phyloP scores from a whole-genome alignment of 2,888 invertebrate genomes.

The Sesia apiformis region DNA sequence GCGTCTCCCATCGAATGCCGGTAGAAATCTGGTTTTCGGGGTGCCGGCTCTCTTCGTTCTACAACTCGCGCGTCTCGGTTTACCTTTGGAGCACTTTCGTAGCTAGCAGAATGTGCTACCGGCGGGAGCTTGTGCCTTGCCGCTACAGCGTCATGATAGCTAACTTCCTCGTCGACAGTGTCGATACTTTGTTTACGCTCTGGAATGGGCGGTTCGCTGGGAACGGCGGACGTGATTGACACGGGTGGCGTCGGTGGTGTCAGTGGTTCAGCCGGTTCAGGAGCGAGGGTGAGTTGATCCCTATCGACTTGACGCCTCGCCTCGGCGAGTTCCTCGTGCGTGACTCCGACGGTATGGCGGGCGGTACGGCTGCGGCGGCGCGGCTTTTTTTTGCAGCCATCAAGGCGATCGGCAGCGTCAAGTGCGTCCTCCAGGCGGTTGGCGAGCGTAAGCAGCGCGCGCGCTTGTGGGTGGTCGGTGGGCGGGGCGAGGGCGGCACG shows the following conservation, averaged over 20 bases:
- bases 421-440: constrained; percentile 79
- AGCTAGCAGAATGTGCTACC: constrained; percentile 36
- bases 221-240: constrained; percentile 34
- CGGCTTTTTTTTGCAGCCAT: constrained; percentile 51
- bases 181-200: constrained; percentile 44
- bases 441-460: constrained; percentile 79
- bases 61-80: constrained; percentile 33
- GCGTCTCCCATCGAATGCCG: constrained; percentile 55
- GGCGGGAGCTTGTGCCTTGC: constrained; percentile 35
- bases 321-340: constrained; percentile 84
- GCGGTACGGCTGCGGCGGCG: constrained; percentile 77
- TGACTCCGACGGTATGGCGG: constrained; percentile 89
- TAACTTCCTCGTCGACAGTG: constrained; percentile 31
- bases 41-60: constrained; percentile 22
- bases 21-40: constrained; percentile 47
- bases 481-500: constrained; percentile 80
- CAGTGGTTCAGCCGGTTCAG: constrained; percentile 44
- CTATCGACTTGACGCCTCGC: constrained; percentile 83
- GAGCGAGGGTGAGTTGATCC: constrained; percentile 37
- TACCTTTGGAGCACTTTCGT: constrained; percentile 30
- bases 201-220: constrained; percentile 39
- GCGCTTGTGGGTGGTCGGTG: constrained; percentile 64
- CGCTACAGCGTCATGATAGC: constrained; percentile 38
- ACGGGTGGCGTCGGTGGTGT: constrained; percentile 41
- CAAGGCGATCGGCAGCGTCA: constrained; percentile 48